Conservation (phyloP, 2,797 vertebrate species). For the Chromobotia macracanthus region DNA sequence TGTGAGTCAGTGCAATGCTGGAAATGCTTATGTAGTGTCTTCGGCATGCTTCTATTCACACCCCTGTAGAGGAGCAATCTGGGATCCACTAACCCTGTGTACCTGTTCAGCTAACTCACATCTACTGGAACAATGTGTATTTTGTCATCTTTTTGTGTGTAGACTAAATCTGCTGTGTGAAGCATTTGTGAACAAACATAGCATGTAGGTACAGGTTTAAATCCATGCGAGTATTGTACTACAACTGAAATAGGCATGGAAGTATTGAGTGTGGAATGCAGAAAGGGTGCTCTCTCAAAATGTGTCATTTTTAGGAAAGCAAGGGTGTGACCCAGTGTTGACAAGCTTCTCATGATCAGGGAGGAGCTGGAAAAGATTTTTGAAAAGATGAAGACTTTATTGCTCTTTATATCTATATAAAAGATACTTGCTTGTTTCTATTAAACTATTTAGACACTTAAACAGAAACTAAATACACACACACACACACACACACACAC, state of each 20-base stretch:
- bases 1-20: slow-evolving; percentile 58
- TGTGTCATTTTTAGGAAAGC: slow-evolving; percentile 28
- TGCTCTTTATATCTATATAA: no score
- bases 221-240: not conserved
- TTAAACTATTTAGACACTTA: no score
- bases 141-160: not conserved
- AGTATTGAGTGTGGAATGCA: slow-evolving; percentile 3
- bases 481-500: no score
- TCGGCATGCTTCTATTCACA: slow-evolving; percentile 69
- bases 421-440: no score
- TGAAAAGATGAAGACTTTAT: no score
- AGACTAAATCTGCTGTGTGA: not conserved
- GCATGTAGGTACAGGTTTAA: not conserved
- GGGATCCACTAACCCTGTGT: slow-evolving; percentile 68
- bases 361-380: no score
- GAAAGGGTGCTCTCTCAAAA: not conserved
- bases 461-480: no score
- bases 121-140: not conserved
- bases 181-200: not conserved
- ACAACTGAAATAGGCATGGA: not conserved
- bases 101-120: slow-evolving; percentile 50
- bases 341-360: slow-evolving; percentile 10
- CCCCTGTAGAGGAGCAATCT: slow-evolving; percentile 78
- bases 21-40: slow-evolving; percentile 68
- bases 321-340: slow-evolving; percentile 34